These are phyloP conservation scores for Epinotia brunnichana DNA, from an alignment of 2,888 invertebrate species.

Conservation along the genomic window DNA sequence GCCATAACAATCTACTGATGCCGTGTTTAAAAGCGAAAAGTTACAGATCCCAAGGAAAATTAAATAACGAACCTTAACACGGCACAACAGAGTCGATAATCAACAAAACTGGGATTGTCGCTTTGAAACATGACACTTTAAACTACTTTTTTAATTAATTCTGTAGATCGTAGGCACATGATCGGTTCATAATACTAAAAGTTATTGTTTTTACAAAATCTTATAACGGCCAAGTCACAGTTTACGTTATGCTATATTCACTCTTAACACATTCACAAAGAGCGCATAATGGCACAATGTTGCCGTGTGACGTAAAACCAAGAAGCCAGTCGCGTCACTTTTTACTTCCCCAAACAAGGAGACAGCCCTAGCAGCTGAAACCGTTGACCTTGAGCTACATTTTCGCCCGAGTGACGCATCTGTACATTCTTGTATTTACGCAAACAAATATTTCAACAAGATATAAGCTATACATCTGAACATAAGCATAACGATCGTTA, in stretches of 20 bases:
- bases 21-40: conserved; percentile 20
- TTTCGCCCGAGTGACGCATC: conserved; percentile 4
- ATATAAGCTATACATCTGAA: conserved; percentile 20
- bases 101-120: background rate
- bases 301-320: conserved; percentile 13
- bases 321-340: background rate
- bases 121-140: conserved; percentile 18
- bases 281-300: conserved; percentile 16
- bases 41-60: background rate
- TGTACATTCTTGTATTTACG: conserved; percentile 19
- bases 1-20: conserved; percentile 33
- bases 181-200: conserved; percentile 43
- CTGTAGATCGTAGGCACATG: conserved; percentile 48
- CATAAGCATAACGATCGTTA: conserved; percentile 10
- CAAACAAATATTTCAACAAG: background rate
- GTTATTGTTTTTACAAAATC: conserved; percentile 25
- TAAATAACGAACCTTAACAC: background rate
- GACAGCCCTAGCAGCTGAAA: background rate
- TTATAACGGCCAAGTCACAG: conserved; percentile 20
- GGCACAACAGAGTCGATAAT: background rate
- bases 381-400: conserved; percentile 3
- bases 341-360: background rate
- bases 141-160: conserved; percentile 38
- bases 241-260: conserved; percentile 6
- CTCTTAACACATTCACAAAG: background rate